Evolutionary conservation across 2,797 vertebrate species (phyloP), one percentile per base, ranked within the genome.

Genomic region (Neosalanx taihuensis): DNA sequence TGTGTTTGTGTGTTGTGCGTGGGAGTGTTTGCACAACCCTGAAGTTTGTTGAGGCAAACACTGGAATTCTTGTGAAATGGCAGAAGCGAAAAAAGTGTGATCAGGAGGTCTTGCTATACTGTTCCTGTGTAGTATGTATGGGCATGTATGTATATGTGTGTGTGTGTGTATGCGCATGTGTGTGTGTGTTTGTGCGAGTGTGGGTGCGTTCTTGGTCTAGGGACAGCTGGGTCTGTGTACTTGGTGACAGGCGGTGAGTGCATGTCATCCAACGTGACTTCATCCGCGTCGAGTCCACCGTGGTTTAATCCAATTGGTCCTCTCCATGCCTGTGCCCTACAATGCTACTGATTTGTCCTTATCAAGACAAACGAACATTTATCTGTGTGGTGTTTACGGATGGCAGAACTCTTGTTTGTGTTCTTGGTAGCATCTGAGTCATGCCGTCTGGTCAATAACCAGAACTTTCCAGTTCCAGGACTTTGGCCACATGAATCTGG

Each of bases 41-140:
- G 60, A 71, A 82, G 83, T 90, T 85, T 89, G 81, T 78, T 87
- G 72, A 79, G 87, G 79, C 80, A 87, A 88, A 91, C 90, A 92
- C 80, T 73, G 73, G 57, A 66, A 83, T 75, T 82, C 81, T 85
- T 92, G 90, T 90, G 79, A 88, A 90, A 88, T 72, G 33, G 26
- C 70, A 78, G 70, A 61, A 76, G 70, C 72, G 74, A 67, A 74
- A 76, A 88, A 86, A 85, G 79, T 77, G 76, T 73, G 75, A 58
- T 33, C 71, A 77, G 87, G 79, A 84, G 1, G 70, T 68, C 68
- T 76, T 72, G 79, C 83, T 81, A 89, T 83, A 87, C 79, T 76
- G 81, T 66, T 64, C 64, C 37, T 80, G 86, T 89, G 86, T 89
- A 31, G 62, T 67, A 51, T 23, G 70, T 20, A 72, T 41, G 46